Evolutionary conservation across 2,797 vertebrate species (phyloP), one percentile per base, ranked within the genome.

Genomic region (Enteromius mattozi): DNA sequence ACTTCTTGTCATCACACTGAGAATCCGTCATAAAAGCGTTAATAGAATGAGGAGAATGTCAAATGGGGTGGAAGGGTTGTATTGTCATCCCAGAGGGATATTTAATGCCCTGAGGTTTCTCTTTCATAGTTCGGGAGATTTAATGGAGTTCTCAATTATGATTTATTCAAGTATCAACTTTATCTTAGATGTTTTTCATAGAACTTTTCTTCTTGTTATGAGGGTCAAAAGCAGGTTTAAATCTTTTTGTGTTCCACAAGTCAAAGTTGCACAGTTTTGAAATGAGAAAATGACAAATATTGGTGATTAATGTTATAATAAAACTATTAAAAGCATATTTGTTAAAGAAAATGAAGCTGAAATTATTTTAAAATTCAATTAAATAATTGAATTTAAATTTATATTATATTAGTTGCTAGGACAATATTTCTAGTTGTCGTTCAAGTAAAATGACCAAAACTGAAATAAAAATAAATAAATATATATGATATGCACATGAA

Each of bases 21-120:
- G 76, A 71, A 63, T 84, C 54, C 40, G 47, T 84, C 51, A 61
- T 49, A 63, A 27, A 79, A 70, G 65, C n/a, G 6, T 72, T 79
- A 84, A 84, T 72, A 84, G 51, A 37, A 68, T 40, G 40, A 79
- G 76, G 76, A 61, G 76, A 71, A 79, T 71, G 54, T 84, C 75
- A 84, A 79, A 84, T 63, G 30, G 30, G 40, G 66, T 84, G 76
- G 42, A 78, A 71, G 66, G 54, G 68, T 72, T 71, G 76, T 37
- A 84, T 84, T 69, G 82, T 69, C 9, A 27, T 78, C 82, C 49
- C 30, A 6, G 49, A 71, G 37, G 49, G 56, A 78, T 65, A 54
- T 77, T 78, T 78, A 76, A 61, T 61, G 16, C 54, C 21, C 40
- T 14, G 72, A 63, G 68, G 21, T 63, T 72, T 70, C 66, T 72